phyloP scores from a whole-genome alignment of 2,888 invertebrate genomes.

The Stenodema calcarata region DNA sequence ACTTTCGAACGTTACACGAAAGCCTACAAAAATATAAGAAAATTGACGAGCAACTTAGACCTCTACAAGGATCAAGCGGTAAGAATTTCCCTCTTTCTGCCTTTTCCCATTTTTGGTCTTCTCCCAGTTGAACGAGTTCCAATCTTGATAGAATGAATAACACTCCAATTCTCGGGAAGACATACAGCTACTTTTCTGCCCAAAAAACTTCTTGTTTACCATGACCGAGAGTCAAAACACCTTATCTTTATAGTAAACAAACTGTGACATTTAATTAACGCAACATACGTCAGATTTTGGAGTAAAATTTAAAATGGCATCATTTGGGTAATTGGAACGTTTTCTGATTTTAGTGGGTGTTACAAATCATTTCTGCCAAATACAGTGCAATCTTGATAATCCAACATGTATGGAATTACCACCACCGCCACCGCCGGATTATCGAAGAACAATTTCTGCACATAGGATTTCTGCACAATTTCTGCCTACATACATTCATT shows the following conservation, averaged over 20 bases:
- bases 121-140: constrained; percentile 18
- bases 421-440: too few relatives aligned
- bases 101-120: constrained; percentile 13
- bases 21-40: constrained; percentile 73
- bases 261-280: background rate
- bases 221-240: background rate
- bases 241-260: background rate
- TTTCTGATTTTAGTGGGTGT: too few relatives aligned
- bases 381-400: too few relatives aligned
- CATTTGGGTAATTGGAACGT: too few relatives aligned
- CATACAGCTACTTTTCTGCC: background rate
- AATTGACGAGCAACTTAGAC: constrained; percentile 73
- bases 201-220: background rate
- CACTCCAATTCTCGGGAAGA: constrained; percentile 1
- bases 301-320: too few relatives aligned
- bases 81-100: background rate
- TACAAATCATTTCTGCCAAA: too few relatives aligned
- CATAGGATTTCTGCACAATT: too few relatives aligned
- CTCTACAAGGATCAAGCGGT: constrained; percentile 66
- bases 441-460: too few relatives aligned
- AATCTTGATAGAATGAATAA: constrained; percentile 29
- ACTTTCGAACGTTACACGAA: constrained; percentile 65
- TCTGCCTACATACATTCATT: too few relatives aligned
- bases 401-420: too few relatives aligned
- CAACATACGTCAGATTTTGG: too few relatives aligned